Evolutionary conservation across 2,113 vertebrate genomes (phyloP).

Genomic region (Ancistrus triradiatus): DNA sequence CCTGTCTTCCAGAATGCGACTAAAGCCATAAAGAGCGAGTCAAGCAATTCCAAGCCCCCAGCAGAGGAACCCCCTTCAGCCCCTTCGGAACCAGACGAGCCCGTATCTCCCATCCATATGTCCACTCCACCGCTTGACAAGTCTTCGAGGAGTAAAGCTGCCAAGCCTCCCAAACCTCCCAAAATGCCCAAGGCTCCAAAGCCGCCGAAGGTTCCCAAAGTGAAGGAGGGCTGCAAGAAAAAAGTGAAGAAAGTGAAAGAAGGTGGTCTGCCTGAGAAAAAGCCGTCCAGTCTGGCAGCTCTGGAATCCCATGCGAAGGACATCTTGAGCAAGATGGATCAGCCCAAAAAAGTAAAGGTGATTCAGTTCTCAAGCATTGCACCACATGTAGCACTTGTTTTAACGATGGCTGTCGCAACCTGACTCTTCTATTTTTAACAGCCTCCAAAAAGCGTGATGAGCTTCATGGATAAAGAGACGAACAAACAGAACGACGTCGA

Average conservation of each 20-base stretch:
- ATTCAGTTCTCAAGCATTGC: too few species aligned
- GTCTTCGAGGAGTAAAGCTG: constrained; percentile 61
- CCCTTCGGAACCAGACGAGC: constrained; percentile 73
- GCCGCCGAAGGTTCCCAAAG: constrained; percentile 77
- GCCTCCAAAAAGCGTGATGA: constrained; percentile 84
- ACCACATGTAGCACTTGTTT: background rate
- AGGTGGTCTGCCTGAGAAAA: constrained; percentile 69
- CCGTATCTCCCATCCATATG: constrained; percentile 70
- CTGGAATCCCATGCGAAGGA: constrained; percentile 93
- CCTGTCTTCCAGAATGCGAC: constrained; percentile 76
- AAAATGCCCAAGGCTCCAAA: constrained; percentile 81
- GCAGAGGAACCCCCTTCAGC: constrained; percentile 77
- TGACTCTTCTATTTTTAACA: constrained; percentile 49
- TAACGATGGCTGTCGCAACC: too few species aligned
- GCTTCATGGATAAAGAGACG: constrained; percentile 78
- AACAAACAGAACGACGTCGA: constrained; percentile 83
- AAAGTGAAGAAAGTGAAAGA: constrained; percentile 87
- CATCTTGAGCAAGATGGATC: constrained; percentile 90
- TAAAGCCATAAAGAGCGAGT: constrained; percentile 83
- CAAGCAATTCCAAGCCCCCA: constrained; percentile 67
- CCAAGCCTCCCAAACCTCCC: constrained; percentile 69
- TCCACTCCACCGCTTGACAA: constrained; percentile 67
- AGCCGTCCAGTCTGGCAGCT: constrained; percentile 83
- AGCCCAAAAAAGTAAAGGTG: constrained; percentile 90
- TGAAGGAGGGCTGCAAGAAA: constrained; percentile 90